Conservation (phyloP, 1,140 invertebrate species). For the Lordiphosa collinella region DNA sequence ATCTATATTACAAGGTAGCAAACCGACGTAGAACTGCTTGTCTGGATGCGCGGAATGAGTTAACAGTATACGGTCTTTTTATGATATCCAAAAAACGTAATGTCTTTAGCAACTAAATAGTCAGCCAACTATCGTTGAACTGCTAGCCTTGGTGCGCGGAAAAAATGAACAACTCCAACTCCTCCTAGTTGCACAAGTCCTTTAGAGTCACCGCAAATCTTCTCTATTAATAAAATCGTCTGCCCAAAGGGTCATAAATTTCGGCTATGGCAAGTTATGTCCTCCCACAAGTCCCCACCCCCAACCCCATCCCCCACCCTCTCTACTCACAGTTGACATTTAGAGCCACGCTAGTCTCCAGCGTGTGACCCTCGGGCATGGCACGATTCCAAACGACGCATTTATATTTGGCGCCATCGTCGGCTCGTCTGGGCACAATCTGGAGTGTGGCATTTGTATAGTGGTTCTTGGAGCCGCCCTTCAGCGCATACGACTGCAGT, state of each 20-base stretch:
- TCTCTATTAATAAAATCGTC: no score
- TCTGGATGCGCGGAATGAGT: no score
- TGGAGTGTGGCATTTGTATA: slow-evolving; percentile 88
- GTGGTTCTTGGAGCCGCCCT: slow-evolving; percentile 85
- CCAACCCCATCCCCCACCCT: not conserved
- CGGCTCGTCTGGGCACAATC: slow-evolving; percentile 88
- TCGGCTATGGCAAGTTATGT: not conserved
- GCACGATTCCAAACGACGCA: slow-evolving; percentile 94
- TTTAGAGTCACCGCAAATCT: no score
- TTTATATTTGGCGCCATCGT: slow-evolving; percentile 89
- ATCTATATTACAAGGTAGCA: no score
- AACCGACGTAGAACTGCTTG: no score
- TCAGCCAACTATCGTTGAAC: no score
- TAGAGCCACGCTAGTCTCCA: slow-evolving; percentile 88
- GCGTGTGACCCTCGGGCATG: slow-evolving; percentile 88
- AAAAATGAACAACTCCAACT: no score
- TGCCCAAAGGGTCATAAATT: not conserved
- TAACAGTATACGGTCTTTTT: no score
- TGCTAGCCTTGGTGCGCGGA: no score
- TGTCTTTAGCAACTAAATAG: no score
- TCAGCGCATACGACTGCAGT: slow-evolving; percentile 84
- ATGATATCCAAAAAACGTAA: no score
- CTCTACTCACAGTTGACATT: slow-evolving; percentile 92
- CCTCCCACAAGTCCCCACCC: not conserved
- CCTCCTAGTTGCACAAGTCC: no score